A percentile compares a stretch with the other conserved stretches of the same genome.
phyloP scores from a whole-genome alignment of 2,113 vertebrate genomes.

The Dromas ardeola region DNA sequence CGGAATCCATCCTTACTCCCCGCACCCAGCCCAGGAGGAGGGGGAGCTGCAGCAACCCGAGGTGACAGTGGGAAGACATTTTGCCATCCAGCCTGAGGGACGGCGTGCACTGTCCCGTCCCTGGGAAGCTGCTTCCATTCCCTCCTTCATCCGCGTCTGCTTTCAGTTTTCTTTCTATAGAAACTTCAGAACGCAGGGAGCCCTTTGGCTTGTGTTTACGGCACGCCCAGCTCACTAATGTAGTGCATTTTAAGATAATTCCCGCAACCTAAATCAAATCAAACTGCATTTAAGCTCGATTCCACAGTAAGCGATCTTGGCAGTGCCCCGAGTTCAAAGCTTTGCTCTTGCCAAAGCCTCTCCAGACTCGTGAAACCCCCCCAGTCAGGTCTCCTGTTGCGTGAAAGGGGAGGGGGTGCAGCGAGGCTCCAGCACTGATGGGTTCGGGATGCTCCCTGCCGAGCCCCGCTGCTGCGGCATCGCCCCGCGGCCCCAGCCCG shows the following conservation, averaged over 20 bases:
- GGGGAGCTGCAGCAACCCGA: neutral
- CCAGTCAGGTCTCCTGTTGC: neutral
- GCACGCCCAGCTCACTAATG: neutral
- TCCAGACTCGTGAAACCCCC: neutral
- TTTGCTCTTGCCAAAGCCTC: neutral
- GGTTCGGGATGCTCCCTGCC: neutral
- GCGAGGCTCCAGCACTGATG: rapidly evolving
- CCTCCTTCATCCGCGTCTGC: neutral
- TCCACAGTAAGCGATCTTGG: neutral
- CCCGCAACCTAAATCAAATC: neutral
- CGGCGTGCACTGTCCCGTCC: neutral
- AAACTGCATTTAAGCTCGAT: neutral
- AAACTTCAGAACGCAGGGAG: neutral
- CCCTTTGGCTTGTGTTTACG: neutral
- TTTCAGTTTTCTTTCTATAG: neutral
- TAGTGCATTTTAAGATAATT: neutral
- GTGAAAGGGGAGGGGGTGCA: neutral
- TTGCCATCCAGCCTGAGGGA: neutral
- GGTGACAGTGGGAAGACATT: neutral
- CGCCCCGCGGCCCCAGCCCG: neutral
- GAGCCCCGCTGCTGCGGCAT: neutral
- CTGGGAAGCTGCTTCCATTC: neutral
- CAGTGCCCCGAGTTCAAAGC: neutral
- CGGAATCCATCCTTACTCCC: neutral
- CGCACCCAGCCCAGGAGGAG: neutral